A percentile compares a stretch with the other conserved stretches of the same genome.
These are phyloP conservation scores for Ips nitidus DNA, from an alignment of 1,140 invertebrate genomes.

Conservation along the genomic window DNA sequence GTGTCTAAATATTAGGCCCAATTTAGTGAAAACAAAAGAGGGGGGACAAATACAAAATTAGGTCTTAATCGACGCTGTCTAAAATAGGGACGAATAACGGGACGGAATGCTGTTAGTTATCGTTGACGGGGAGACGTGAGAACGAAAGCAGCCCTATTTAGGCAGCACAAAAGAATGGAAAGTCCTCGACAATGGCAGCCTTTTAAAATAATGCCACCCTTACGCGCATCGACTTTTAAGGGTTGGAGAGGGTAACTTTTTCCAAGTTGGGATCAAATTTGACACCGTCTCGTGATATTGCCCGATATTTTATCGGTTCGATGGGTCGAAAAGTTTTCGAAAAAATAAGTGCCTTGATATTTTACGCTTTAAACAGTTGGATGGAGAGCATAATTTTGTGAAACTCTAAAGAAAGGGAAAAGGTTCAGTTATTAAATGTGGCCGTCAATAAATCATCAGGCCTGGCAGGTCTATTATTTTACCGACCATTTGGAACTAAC, in stretches of 20 bases:
- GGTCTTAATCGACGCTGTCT: too few relatives aligned
- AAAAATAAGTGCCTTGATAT: too few relatives aligned
- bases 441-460: not conserved
- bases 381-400: too few relatives aligned
- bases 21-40: too few relatives aligned
- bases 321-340: too few relatives aligned
- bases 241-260: not conserved
- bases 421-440: not conserved
- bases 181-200: constrained; percentile 8
- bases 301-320: not conserved
- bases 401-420: too few relatives aligned
- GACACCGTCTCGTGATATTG: not conserved
- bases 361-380: too few relatives aligned
- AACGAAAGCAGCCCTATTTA: constrained; percentile 8
- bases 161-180: constrained; percentile 12
- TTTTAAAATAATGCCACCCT: constrained; percentile 5
- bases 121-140: not conserved
- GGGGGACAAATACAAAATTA: too few relatives aligned
- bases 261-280: not conserved
- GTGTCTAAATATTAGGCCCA: too few relatives aligned
- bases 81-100: too few relatives aligned
- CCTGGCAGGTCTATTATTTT: constrained; percentile 1
- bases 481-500: not conserved
- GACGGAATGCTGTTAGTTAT: constrained; percentile 9
- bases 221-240: constrained; percentile 8